Percentiles rank a stretch among this genome's conserved stretches.
These are phyloP conservation scores for Lottia gigantea DNA, from an alignment of 2,888 invertebrate genomes.

Conservation along the genomic window DNA sequence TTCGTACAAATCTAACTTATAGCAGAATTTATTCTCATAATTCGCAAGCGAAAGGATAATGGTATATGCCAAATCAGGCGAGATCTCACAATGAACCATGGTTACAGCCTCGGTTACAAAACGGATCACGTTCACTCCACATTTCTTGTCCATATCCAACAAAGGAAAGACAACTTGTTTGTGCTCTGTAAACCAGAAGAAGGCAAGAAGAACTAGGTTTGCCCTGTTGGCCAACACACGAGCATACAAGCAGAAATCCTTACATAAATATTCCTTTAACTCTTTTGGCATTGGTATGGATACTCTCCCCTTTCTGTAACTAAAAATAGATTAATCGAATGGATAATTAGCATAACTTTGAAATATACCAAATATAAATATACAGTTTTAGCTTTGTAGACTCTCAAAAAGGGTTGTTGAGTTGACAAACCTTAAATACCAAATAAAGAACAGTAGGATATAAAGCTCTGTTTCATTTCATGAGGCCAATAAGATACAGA, in stretches of 20 bases:
- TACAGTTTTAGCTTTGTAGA: too few species aligned
- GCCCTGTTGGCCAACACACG: constrained; percentile 24
- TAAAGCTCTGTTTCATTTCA: too few species aligned
- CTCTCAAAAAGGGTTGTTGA: too few species aligned
- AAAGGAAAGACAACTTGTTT: constrained; percentile 27
- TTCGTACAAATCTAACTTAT: constrained; percentile 34
- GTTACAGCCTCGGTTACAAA: constrained; percentile 35
- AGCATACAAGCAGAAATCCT: constrained; percentile 27
- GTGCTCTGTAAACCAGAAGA: constrained; percentile 27
- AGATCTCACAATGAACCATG: constrained; percentile 34
- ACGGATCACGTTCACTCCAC: constrained; percentile 23
- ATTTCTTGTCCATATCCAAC: constrained; percentile 19
- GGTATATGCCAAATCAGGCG: constrained; percentile 31
- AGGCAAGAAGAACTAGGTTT: constrained; percentile 27
- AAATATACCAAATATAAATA: too few species aligned
- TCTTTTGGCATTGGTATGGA: not conserved
- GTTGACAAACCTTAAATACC: too few species aligned
- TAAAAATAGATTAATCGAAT: not conserved
- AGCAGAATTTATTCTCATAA: constrained; percentile 26
- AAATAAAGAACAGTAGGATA: too few species aligned
- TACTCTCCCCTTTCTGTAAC: not conserved
- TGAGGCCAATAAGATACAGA: too few species aligned
- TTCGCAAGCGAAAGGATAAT: constrained; percentile 33
- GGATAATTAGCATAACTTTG: too few species aligned
- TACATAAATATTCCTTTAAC: not conserved